phyloP scores from a whole-genome alignment of 2,113 vertebrate species.

The Oriolus oriolus region DNA sequence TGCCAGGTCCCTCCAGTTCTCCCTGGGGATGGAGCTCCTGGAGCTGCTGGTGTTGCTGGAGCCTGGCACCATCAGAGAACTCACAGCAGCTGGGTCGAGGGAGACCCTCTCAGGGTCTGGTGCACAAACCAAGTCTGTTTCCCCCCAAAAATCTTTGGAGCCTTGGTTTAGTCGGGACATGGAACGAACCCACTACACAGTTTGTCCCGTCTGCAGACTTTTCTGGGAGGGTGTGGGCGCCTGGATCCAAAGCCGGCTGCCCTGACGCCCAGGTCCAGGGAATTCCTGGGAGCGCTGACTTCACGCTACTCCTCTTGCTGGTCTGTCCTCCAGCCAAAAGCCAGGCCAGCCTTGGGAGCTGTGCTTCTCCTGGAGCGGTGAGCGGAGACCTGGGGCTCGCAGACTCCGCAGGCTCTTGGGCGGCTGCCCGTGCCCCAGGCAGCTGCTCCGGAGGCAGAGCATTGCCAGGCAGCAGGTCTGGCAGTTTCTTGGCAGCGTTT shows the following conservation, averaged over 20 bases:
- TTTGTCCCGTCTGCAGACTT: neutral
- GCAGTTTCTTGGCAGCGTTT: slow-evolving; percentile 43
- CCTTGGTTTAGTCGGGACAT: neutral
- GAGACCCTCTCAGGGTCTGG: neutral
- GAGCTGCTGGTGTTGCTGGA: neutral
- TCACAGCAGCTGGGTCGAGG: rapidly evolving
- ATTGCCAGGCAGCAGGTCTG: slow-evolving; percentile 52
- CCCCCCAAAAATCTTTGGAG: neutral
- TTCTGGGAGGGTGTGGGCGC: neutral
- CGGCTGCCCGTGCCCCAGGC: slow-evolving; percentile 25
- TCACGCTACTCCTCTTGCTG: slow-evolving; percentile 45
- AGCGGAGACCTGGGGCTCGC: neutral
- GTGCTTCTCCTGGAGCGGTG: neutral
- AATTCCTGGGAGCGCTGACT: slow-evolving; percentile 53
- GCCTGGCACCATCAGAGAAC: neutral
- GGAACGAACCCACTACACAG: neutral
- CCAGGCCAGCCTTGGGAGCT: slow-evolving; percentile 12
- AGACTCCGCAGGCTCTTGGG: neutral
- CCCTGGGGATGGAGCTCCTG: neutral
- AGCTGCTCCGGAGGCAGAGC: neutral
- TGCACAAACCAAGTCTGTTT: neutral
- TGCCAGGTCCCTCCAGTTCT: neutral
- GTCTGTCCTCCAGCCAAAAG: slow-evolving; percentile 39
- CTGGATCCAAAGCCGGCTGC: neutral
- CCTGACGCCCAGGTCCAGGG: slow-evolving; percentile 3